Evolutionary conservation across 2,888 invertebrate genomes (phyloP).

Genomic region (Noctua janthe): DNA sequence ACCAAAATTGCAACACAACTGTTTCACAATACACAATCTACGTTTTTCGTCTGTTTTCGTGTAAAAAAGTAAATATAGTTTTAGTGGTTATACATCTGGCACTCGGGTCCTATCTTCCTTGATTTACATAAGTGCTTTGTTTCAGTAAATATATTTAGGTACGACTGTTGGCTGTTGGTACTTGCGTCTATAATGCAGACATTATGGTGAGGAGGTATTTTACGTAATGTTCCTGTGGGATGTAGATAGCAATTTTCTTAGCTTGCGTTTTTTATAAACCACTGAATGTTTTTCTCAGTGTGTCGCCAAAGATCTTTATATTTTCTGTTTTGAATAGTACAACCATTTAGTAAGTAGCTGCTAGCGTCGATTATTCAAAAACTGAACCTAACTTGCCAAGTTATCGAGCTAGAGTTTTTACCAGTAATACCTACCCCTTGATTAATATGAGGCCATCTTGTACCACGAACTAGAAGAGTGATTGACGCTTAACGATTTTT

Average conservation of each 20-base stretch:
- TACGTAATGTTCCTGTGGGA: conserved; percentile 6
- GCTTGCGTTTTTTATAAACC: conserved; percentile 17
- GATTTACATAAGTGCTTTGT: conserved; percentile 57
- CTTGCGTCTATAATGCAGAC: conserved; percentile 14
- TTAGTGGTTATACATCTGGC: conserved; percentile 25
- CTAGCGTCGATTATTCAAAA: background rate
- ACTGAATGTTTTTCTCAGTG: background rate
- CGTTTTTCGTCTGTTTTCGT: background rate
- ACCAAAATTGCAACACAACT: no score
- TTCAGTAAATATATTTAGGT: conserved; percentile 42
- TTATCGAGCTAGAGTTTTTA: background rate
- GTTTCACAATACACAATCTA: background rate
- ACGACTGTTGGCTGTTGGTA: conserved; percentile 2
- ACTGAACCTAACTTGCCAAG: background rate
- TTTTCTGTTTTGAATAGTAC: background rate
- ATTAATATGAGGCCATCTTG: background rate
- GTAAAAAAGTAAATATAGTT: conserved; percentile 20
- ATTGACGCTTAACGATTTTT: background rate
- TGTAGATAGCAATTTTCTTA: conserved; percentile 19
- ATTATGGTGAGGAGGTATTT: conserved; percentile 34
- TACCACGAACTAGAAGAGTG: background rate
- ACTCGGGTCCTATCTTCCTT: conserved; percentile 24
- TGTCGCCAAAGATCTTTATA: background rate
- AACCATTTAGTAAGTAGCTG: background rate
- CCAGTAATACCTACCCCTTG: background rate